Evolutionary conservation across 2,113 vertebrate species (phyloP).

Genomic region (Atractosteus spatula): DNA sequence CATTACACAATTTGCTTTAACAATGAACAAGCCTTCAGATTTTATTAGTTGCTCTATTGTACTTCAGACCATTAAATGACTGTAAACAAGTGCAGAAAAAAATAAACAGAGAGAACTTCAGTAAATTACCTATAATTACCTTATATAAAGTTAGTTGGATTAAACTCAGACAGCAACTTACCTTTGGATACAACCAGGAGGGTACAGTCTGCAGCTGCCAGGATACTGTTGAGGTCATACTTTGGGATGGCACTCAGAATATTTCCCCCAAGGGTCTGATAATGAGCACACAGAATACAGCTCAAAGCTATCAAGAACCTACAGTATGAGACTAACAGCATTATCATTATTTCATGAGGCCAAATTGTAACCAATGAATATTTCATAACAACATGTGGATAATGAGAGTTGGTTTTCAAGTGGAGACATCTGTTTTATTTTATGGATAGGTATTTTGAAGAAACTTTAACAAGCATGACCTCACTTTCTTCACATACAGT

Average conservation of each 20-base stretch:
- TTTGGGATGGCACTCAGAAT: conserved; percentile 67
- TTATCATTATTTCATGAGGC: conserved; percentile 3
- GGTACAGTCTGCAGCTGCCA: conserved; percentile 62
- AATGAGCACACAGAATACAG: neutral
- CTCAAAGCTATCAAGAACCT: neutral
- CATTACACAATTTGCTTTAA: too few species aligned
- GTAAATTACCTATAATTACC: too few species aligned
- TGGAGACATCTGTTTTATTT: neutral
- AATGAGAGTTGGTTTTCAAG: neutral
- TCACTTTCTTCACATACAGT: neutral
- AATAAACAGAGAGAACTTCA: too few species aligned
- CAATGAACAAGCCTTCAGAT: too few species aligned
- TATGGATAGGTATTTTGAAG: neutral
- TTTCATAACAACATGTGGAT: neutral
- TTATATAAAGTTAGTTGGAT: too few species aligned
- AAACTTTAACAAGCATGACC: neutral
- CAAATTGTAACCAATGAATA: conserved; percentile 1
- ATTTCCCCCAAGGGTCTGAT: conserved; percentile 76
- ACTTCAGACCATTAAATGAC: too few species aligned
- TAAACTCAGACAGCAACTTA: conserved; percentile 31
- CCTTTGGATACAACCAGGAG: conserved; percentile 64
- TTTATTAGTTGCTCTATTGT: too few species aligned
- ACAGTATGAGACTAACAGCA: neutral
- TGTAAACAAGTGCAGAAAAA: too few species aligned
- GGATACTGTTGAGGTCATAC: conserved; percentile 72